Evolutionary conservation across 2,113 vertebrate species (phyloP).

Genomic region (Cepphus grylle): DNA sequence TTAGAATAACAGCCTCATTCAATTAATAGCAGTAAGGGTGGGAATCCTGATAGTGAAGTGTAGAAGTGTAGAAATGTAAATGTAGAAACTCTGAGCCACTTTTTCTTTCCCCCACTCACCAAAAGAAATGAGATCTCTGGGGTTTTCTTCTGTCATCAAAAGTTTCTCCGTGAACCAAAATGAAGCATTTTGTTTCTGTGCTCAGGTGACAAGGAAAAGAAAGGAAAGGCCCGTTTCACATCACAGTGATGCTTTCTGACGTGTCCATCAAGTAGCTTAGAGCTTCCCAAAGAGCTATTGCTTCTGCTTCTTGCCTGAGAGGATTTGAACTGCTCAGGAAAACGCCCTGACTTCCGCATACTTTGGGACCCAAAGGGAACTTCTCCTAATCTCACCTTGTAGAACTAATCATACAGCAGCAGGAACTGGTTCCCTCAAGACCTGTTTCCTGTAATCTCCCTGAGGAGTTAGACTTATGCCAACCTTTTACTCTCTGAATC

Average conservation of each 20-base stretch:
- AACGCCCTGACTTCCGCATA: background rate
- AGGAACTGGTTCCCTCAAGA: background rate
- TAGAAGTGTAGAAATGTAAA: background rate
- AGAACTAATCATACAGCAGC: background rate
- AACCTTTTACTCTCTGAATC: background rate
- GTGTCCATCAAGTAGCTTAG: background rate
- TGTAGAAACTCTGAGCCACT: background rate
- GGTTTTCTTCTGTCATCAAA: background rate
- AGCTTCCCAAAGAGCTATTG: background rate
- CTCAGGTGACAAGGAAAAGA: background rate
- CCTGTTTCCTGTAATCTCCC: background rate
- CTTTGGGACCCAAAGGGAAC: background rate
- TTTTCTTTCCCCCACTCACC: background rate
- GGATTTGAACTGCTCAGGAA: background rate
- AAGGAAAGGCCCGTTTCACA: background rate
- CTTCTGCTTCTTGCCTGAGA: background rate
- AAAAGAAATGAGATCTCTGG: background rate
- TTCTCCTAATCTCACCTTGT: background rate
- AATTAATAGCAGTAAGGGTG: background rate
- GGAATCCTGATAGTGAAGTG: background rate
- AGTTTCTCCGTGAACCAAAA: background rate
- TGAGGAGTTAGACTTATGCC: background rate
- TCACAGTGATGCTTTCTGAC: accelerated
- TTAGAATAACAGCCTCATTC: background rate
- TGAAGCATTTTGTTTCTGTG: background rate